Conservation (phyloP, 2,113 vertebrate genomes). For the Fulmarus glacialis region DNA sequence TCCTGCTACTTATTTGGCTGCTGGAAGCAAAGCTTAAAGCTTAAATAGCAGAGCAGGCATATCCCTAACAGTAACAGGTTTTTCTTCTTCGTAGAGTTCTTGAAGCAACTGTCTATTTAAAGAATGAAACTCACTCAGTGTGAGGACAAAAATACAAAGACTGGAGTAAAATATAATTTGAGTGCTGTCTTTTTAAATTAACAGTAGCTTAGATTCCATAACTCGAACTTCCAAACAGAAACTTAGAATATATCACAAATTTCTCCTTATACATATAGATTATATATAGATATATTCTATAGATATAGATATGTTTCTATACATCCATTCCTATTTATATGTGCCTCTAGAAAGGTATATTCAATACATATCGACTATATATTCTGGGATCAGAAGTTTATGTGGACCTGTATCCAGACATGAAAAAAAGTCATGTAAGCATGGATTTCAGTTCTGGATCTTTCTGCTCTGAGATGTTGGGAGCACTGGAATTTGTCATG, state of each 20-base stretch:
- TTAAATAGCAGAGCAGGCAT: background rate
- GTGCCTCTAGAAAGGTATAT: background rate
- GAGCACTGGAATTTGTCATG: background rate
- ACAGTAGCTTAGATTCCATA: background rate
- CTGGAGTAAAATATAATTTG: background rate
- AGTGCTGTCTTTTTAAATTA: slow-evolving; percentile 12
- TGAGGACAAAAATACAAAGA: background rate
- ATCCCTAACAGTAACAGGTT: background rate
- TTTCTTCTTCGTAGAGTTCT: background rate
- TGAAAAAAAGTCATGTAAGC: background rate
- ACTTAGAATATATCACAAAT: background rate
- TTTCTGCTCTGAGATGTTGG: background rate
- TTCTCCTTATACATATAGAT: background rate
- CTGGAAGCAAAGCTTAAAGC: slow-evolving; percentile 40
- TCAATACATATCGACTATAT: background rate
- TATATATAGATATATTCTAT: background rate
- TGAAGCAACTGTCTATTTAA: background rate
- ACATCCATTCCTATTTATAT: too few relatives aligned
- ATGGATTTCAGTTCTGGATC: background rate
- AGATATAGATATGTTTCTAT: background rate
- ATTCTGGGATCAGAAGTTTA: background rate
- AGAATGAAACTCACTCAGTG: background rate
- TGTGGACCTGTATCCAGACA: background rate
- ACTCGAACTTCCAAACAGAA: background rate
- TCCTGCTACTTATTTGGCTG: slow-evolving; percentile 22